These are phyloP conservation scores for Osmerus mordax DNA, from an alignment of 2,113 vertebrate species.

Conservation along the genomic window DNA sequence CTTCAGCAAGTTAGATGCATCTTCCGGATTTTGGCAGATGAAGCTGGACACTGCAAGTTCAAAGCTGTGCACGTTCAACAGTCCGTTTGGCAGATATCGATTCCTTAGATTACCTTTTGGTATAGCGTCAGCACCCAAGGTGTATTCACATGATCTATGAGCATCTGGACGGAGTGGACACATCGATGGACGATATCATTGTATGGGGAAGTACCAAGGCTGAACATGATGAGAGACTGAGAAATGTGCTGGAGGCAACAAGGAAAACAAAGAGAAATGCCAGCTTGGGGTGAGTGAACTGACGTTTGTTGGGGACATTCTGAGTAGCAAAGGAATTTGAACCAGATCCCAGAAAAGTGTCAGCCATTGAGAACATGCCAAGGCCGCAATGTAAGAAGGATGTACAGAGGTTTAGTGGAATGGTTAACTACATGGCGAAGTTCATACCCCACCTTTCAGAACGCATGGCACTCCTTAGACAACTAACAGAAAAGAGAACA, in stretches of 20 bases:
- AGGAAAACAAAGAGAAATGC: conserved; percentile 25
- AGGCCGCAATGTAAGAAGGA: conserved; percentile 22
- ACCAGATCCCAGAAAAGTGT: conserved; percentile 13
- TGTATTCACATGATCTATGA: conserved; percentile 33
- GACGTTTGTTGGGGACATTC: conserved; percentile 26
- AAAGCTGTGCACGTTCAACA: conserved; percentile 10
- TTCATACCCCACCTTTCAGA: conserved; percentile 26
- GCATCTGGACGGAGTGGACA: conserved; percentile 19
- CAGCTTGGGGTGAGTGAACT: conserved; percentile 1
- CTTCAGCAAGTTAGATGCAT: neutral
- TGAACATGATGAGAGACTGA: neutral
- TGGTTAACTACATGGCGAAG: conserved; percentile 25
- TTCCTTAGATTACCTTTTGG: conserved; percentile 9
- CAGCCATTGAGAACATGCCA: conserved; percentile 16
- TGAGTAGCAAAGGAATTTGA: conserved; percentile 12
- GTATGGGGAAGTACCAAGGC: conserved; percentile 20
- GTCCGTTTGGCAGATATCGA: conserved; percentile 19
- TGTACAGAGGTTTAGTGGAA: conserved; percentile 24
- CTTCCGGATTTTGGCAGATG: conserved; percentile 3
- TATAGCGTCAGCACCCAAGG: conserved; percentile 7
- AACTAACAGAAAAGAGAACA: conserved; percentile 11
- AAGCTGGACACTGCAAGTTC: conserved; percentile 15
- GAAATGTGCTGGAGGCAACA: neutral
- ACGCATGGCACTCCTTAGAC: conserved; percentile 6
- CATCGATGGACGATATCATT: conserved; percentile 28